phyloP scores from a whole-genome alignment of 1,140 invertebrate species.

The Vollenhovia emeryi region DNA sequence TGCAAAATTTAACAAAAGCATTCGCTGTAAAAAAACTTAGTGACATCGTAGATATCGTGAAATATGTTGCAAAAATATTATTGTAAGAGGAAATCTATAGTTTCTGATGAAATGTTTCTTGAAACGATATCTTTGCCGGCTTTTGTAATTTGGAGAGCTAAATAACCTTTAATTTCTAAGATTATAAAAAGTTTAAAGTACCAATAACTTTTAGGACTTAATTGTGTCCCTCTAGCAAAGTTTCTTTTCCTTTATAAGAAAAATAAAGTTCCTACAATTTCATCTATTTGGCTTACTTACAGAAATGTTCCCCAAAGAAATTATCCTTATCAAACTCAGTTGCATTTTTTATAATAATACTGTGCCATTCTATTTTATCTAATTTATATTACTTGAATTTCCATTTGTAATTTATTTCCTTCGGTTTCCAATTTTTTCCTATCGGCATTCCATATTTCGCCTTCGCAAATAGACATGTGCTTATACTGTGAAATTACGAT shows the following conservation, averaged over 20 bases:
- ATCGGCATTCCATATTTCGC: neutral
- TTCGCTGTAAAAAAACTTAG: neutral
- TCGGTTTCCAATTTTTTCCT: neutral
- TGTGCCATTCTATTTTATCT: neutral
- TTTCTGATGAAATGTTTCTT: neutral
- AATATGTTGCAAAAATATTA: too few species aligned
- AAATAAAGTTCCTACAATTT: neutral
- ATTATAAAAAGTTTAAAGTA: conserved; percentile 13
- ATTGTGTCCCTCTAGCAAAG: neutral
- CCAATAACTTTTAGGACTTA: conserved; percentile 14
- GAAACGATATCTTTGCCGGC: neutral
- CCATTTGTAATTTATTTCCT: neutral
- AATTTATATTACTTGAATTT: neutral
- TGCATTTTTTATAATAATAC: neutral
- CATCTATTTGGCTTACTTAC: neutral
- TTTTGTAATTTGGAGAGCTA: neutral
- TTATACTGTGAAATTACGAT: neutral
- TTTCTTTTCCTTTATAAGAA: conserved; percentile 1
- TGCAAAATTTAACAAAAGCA: neutral
- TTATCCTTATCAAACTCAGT: conserved; percentile 1
- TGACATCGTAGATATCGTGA: neutral
- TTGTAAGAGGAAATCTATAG: too few species aligned
- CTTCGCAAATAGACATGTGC: too few species aligned
- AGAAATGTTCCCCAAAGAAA: neutral
- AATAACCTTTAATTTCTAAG: neutral